Evolutionary conservation across 2,888 invertebrate species (phyloP).

Genomic region (Drosophila neutralis): DNA sequence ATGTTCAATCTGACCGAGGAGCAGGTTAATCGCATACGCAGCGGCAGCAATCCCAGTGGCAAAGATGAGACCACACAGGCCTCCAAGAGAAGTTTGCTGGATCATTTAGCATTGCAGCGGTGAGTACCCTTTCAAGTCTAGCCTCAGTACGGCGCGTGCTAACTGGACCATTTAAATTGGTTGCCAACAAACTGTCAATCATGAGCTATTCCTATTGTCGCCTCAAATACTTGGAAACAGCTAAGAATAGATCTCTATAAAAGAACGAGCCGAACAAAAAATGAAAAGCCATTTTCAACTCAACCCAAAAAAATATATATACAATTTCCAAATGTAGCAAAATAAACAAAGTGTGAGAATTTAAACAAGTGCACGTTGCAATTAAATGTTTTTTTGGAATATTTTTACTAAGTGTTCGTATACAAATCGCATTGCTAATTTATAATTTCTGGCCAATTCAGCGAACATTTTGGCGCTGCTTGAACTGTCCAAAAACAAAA

Average conservation of each 20-base stretch:
- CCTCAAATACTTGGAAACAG: constrained; percentile 3
- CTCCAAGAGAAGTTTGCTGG: constrained; percentile 70
- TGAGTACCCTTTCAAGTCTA: constrained; percentile 56
- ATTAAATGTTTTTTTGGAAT: constrained; percentile 32
- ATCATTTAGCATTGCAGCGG: constrained; percentile 72
- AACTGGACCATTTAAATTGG: background rate
- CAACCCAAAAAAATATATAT: constrained; percentile 6
- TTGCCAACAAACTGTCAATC: constrained; percentile 33
- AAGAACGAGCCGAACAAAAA: background rate
- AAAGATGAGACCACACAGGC: constrained; percentile 70
- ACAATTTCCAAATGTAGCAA: constrained; percentile 13
- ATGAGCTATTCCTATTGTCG: constrained; percentile 9
- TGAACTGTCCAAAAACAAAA: constrained; percentile 53
- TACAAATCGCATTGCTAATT: constrained; percentile 35
- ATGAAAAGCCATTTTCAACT: constrained; percentile 3
- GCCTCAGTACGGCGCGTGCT: constrained; percentile 1
- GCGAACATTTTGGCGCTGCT: constrained; percentile 24
- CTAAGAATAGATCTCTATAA: constrained; percentile 26
- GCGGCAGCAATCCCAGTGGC: constrained; percentile 67
- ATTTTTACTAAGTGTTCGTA: constrained; percentile 1
- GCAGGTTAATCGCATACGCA: constrained; percentile 77
- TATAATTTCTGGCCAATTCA: constrained; percentile 22
- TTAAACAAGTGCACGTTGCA: constrained; percentile 48
- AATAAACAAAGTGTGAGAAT: constrained; percentile 19
- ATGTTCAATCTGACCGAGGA: constrained; percentile 83